Evolutionary conservation across 2,113 vertebrate species (phyloP).

Genomic region (Brachypodius melanocephalos): DNA sequence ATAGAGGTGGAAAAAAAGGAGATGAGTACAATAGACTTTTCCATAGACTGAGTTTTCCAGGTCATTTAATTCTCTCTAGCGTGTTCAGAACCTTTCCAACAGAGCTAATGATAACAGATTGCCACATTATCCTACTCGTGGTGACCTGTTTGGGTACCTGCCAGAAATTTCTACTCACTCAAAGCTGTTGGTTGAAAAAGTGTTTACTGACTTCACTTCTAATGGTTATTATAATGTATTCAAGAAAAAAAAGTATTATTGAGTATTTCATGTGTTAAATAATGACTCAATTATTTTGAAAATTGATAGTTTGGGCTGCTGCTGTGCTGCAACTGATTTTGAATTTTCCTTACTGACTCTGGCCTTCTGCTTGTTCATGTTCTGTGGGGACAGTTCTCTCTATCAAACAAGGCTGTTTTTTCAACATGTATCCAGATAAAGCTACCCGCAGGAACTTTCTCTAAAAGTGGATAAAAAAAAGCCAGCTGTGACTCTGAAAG

Average conservation of each 20-base stretch:
- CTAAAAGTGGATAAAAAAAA: neutral
- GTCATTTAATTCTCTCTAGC: slow-evolving; percentile 73
- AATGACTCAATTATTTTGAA: slow-evolving; percentile 7
- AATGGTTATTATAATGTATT: neutral
- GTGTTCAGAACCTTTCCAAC: slow-evolving; percentile 68
- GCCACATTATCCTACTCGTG: slow-evolving; percentile 59
- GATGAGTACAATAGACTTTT: slow-evolving; percentile 70
- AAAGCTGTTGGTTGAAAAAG: neutral
- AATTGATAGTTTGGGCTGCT: neutral
- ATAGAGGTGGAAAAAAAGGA: slow-evolving; percentile 61
- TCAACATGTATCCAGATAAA: neutral
- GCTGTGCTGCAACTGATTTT: neutral
- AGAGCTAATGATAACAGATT: slow-evolving; percentile 75
- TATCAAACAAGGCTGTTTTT: neutral
- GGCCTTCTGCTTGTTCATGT: neutral
- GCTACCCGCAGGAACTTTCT: neutral
- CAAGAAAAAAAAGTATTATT: neutral
- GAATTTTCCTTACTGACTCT: neutral
- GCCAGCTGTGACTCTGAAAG: neutral
- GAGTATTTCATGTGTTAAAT: neutral
- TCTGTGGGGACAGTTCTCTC: neutral
- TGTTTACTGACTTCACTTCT: neutral
- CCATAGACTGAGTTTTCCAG: slow-evolving; percentile 73
- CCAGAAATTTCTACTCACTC: slow-evolving; percentile 38
- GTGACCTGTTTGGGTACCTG: slow-evolving; percentile 62